Evolutionary conservation across 1,140 invertebrate species (phyloP).

Genomic region (Polyergus mexicanus): DNA sequence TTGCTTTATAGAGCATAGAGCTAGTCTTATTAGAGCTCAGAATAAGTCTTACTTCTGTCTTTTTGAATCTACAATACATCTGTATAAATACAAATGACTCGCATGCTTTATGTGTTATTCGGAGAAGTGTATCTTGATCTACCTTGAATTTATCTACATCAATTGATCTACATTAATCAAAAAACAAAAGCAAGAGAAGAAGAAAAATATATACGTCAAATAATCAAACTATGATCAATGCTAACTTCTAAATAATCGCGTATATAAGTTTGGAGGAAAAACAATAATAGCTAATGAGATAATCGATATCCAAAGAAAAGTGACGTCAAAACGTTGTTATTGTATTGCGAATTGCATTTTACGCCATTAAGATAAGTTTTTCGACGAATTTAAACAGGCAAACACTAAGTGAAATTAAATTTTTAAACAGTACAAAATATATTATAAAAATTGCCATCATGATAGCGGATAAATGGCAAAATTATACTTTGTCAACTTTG

Average conservation of each 20-base stretch:
- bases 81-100: not conserved
- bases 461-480: constrained; percentile 50
- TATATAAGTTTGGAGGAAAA: not conserved
- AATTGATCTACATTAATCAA: not conserved
- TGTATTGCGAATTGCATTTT: not conserved
- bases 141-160: not conserved
- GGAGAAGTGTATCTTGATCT: not conserved
- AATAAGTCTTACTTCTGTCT: too few relatives aligned
- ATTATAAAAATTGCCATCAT: constrained; percentile 53
- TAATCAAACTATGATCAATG: not conserved
- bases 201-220: not conserved
- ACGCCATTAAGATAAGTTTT: constrained; percentile 15
- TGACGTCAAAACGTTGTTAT: not conserved
- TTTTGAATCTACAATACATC: too few relatives aligned
- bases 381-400: not conserved
- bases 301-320: not conserved
- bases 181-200: not conserved
- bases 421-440: not conserved
- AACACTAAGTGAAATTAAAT: constrained; percentile 5
- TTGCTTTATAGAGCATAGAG: too few relatives aligned
- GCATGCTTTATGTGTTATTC: not conserved
- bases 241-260: not conserved
- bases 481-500: constrained; percentile 51
- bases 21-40: too few relatives aligned
- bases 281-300: not conserved